These are phyloP conservation scores for Nasonia giraulti DNA, from an alignment of 1,140 invertebrate genomes.

Conservation along the genomic window DNA sequence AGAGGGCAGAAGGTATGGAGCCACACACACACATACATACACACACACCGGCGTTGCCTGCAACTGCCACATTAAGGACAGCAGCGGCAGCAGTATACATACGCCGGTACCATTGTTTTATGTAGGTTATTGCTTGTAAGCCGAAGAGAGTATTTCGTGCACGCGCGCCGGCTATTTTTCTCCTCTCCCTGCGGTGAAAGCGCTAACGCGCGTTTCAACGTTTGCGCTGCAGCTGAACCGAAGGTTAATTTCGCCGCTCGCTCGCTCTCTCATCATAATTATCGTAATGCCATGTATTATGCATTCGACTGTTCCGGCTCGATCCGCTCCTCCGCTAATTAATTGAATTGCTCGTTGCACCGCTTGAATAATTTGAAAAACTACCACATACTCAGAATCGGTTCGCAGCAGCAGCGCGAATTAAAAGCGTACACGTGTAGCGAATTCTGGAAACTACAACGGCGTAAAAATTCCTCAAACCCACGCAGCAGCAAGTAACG, in stretches of 20 bases:
- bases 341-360: too few species aligned
- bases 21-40: too few species aligned
- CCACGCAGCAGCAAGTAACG: not conserved
- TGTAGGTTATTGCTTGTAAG: slow-evolving; percentile 4
- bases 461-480: not conserved
- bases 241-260: too few species aligned
- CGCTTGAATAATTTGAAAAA: too few species aligned
- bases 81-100: not conserved
- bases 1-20: not conserved
- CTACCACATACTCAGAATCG: too few species aligned
- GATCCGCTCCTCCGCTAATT: too few species aligned
- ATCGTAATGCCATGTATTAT: too few species aligned
- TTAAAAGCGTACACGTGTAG: not conserved
- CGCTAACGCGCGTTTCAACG: not conserved
- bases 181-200: not conserved
- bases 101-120: not conserved
- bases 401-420: not conserved
- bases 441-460: not conserved
- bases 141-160: not conserved
- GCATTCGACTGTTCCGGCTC: too few species aligned
- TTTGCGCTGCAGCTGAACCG: too few species aligned
- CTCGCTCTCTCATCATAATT: too few species aligned
- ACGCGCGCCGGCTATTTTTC: not conserved
- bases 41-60: not conserved
- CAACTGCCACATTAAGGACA: slow-evolving; percentile 3